Base-by-base conservation (phyloP, 1,140 invertebrate genomes). In the Teleogryllus occipitalis region DNA sequence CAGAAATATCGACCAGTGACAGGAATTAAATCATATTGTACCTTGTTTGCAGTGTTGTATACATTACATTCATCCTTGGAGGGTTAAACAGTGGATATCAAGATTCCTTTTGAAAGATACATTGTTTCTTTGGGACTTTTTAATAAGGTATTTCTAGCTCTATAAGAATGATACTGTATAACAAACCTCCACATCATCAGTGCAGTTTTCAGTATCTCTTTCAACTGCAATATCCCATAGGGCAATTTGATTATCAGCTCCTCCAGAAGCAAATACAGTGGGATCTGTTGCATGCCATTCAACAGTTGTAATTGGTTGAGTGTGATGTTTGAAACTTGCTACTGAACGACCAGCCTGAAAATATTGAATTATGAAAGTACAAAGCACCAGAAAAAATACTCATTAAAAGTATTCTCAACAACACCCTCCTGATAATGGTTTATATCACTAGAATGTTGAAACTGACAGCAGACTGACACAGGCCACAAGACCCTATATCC, bases 221-320 rank as follows among this genome's bases (percentile, higher is more conserved):
- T 99, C 98, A 2, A 98, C 91, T 1, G 96, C 94, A 77, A 99
- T 89, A 88, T 99, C 98, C 98, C 98, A 99, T 47, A 98, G 87
- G 0, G 96, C 95, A n/a, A 99, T 92, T 86, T 99, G 97, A 87
- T 99, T 92, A 87, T 99, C 98, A 80, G 94, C 94, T 6, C 96
- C 96, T 48, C 95, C 94, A 5, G 96, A 96, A 7, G 97, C 96
- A 84, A 99, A 93, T 0, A 99, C 95, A 72, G 96, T 96, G 2
- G 92, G 90, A 85, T 99, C 98, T 48, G 89, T 90, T 78, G 96
- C 96, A 88, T 97, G 94, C 98, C 98, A 99, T 86, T 99, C 97
- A 0, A 99, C 92, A 0, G 96, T 97, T 18, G 96, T 98, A 27
- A 99, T 92, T 8, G 97, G 94, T 73, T 91, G 92, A 21, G 91